Percentiles rank a stretch among this genome's conserved stretches.
phyloP scores from a whole-genome alignment of 2,888 invertebrate species.

The Oxyteleia sp. region DNA sequence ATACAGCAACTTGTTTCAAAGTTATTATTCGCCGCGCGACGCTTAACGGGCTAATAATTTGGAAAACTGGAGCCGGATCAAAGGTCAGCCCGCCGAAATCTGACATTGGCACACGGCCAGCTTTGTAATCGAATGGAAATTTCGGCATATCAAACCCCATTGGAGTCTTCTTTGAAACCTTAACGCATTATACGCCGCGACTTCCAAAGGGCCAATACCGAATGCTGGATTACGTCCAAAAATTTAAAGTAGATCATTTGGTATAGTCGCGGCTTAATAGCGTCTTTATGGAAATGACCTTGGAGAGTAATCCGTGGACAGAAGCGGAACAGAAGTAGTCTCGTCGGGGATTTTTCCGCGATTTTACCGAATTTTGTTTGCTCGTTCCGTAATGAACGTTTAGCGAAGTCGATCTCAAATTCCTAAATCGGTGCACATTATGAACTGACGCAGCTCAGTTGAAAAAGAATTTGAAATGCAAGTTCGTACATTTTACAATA shows the following conservation, averaged over 20 bases:
- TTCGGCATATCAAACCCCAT: conserved; percentile 36
- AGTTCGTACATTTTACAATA: too few species aligned
- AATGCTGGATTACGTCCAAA: conserved; percentile 49
- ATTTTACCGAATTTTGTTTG: too few species aligned
- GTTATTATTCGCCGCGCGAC: conserved; percentile 9
- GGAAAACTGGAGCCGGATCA: conserved; percentile 11
- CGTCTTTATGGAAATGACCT: conserved; percentile 46
- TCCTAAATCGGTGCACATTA: too few species aligned
- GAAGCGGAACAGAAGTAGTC: conserved; percentile 25
- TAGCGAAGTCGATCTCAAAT: too few species aligned
- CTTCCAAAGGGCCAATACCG: conserved; percentile 46
- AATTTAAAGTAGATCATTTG: conserved; percentile 49
- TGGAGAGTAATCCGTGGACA: conserved; percentile 36
- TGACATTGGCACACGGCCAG: conserved; percentile 33
- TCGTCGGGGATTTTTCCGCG: conserved; percentile 10
- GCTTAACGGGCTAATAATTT: conserved; percentile 28
- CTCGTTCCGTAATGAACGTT: too few species aligned
- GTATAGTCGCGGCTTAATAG: conserved; percentile 30
- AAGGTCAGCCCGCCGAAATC: conserved; percentile 36
- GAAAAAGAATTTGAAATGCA: too few species aligned
- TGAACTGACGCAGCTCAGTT: too few species aligned
- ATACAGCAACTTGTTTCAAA: conserved; percentile 8
- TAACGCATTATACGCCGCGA: conserved; percentile 32
- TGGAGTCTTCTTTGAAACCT: conserved; percentile 31
- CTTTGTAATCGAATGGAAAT: conserved; percentile 47